Base-by-base conservation (phyloP, 2,113 vertebrate genomes). In the Cottus gobio region DNA sequence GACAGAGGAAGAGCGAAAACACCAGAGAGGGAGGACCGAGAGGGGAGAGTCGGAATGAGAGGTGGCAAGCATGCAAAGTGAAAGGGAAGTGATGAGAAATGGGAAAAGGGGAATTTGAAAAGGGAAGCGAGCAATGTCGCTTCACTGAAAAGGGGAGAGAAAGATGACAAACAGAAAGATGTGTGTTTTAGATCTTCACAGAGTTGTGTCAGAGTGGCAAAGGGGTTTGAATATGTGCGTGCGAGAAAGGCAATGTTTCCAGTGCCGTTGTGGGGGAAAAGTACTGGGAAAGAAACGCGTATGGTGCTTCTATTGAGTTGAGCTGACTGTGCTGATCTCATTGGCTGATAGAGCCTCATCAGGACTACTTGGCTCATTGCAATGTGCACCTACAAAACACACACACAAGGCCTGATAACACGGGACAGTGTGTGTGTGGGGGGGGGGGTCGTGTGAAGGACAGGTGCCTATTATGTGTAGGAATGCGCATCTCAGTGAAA, bases 271-370 rank as follows among this genome's bases (percentile, higher is more conserved):
- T 69, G 77, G 66, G 60, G 75, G 71, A 75, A 86, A 79, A 78
- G 31, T 48, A 39, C 30, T 44, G 63, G 83, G 81, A 73, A 69
- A 82, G 62, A 66, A 75, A 69, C 3, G 79, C 31, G 75, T 56
- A 71, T 65, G 81, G 85, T 69, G 68, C 76, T 87, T 86, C 71
- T 65, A 77, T 83, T 71, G 75, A 80, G 71, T 54, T 3, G 60
- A 82, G 89, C 88, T 91, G 89, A 93, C 92, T 80, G 12, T 71
- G 90, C 89, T 85, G 92, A 93, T 93, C 86, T 80, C 75, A 56
- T 1, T 64, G 71, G 71, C 81, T 73, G 92, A 93, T 92, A 90
- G 85, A 72, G 87, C 16, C 54, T 60, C 77, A 69, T 80, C 80
- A 79, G 81, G 66, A 11, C 87, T 83, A 86, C 82, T 83, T 80